Percentiles rank a stretch among this genome's conserved stretches.
These are phyloP conservation scores for Coreoperca whiteheadi DNA, from an alignment of 2,113 vertebrate genomes.

Conservation along the genomic window DNA sequence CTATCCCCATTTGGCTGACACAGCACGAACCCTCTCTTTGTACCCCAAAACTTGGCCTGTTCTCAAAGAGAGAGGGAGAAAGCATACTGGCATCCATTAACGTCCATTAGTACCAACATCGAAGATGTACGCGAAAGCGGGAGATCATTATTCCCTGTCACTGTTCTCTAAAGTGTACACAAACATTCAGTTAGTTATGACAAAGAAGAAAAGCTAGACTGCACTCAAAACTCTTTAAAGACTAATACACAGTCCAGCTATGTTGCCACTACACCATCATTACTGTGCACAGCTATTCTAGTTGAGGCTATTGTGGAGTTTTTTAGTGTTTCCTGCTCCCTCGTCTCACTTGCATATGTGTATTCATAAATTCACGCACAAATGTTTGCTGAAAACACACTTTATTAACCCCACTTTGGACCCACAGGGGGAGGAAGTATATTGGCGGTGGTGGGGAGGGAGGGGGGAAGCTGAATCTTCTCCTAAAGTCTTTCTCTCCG, in stretches of 20 bases:
- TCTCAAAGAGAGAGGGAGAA: constrained; percentile 12
- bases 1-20: background rate
- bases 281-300: background rate
- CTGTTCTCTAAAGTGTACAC: constrained; percentile 16
- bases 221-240: constrained; percentile 15
- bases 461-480: constrained; percentile 29
- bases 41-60: constrained; percentile 14
- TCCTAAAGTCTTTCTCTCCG: constrained; percentile 42
- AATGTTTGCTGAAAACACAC: background rate
- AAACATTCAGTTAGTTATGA: constrained; percentile 26
- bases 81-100: constrained; percentile 41
- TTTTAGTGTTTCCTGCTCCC: background rate
- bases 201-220: constrained; percentile 8
- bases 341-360: background rate
- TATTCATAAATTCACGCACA: constrained; percentile 1
- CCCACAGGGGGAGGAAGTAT: constrained; percentile 21
- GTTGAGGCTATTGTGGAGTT: background rate
- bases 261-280: background rate
- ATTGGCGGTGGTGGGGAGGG: constrained; percentile 7
- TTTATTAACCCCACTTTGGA: constrained; percentile 1
- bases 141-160: constrained; percentile 41
- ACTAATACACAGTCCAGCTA: constrained; percentile 18
- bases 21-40: constrained; percentile 5
- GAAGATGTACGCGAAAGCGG: background rate
- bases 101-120: constrained; percentile 53